Conservation (phyloP, 2,888 invertebrate species). For the Theretra japonica region DNA sequence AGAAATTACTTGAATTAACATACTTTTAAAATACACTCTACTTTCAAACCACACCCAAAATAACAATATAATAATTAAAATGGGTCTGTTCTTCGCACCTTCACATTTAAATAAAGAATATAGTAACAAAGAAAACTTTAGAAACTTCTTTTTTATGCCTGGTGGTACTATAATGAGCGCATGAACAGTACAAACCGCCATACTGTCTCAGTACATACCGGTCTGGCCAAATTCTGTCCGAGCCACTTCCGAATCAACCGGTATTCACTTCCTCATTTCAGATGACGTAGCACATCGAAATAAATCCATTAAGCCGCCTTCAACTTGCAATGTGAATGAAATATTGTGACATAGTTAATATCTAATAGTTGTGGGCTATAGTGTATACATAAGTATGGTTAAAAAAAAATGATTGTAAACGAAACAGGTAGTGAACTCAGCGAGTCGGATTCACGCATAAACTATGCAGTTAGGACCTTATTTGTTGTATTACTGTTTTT, state of each 20-base stretch:
- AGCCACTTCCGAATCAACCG: constrained; percentile 30
- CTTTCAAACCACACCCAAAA: no score
- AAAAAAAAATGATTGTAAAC: neutral
- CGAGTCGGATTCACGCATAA: neutral
- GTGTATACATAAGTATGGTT: neutral
- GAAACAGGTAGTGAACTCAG: constrained; percentile 13
- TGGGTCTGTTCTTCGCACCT: no score
- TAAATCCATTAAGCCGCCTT: constrained; percentile 22
- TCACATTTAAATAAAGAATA: no score
- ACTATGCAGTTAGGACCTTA: neutral
- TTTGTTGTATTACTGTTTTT: neutral
- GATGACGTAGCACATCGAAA: constrained; percentile 29
- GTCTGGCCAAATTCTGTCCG: constrained; percentile 23
- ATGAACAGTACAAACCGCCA: neutral
- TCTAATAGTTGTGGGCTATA: constrained; percentile 4
- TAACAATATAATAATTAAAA: no score
- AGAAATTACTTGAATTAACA: no score
- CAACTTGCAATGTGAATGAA: constrained; percentile 10
- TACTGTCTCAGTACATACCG: neutral
- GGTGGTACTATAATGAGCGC: neutral
- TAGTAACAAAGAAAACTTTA: neutral
- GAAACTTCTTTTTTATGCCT: neutral
- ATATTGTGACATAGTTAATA: neutral
- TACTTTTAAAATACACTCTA: no score
- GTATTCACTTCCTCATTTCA: constrained; percentile 30